Base-by-base conservation (phyloP, 2,797 vertebrate genomes). In the Apogon talboti region DNA sequence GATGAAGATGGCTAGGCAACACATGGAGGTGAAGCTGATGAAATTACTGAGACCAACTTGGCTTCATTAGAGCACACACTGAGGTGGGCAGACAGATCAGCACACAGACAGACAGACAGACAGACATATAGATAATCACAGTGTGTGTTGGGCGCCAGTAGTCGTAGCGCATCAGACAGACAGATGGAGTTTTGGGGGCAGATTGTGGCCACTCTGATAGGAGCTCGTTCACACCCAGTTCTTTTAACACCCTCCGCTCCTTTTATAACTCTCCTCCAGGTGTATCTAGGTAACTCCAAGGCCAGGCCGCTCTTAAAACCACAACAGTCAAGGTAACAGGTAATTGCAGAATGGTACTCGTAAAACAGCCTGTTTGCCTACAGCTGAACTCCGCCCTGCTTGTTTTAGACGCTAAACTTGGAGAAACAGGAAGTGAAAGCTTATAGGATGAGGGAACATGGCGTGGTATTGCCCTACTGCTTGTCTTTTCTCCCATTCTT, bases 241-340 rank as follows among this genome's bases (percentile, higher is more conserved):
- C 49, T 81, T 87, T 87, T 76, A 92, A 89, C 79, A 86, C 75
- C 58, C 76, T 71, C 67, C 61, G 61, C 59, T 86, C 70, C 41
- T 85, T 92, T 94, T 94, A 95, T 94, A 89, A 50, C 91, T 79
- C 75, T 78, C 71, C 81, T 89, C 88, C 89, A 91, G 91, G 91
- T 93, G 94, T 95, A 92, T 93, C 94, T 88, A 94, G 93, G 94
- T 94, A 94, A 95, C 93, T 91, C 88, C 94, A 95, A 95, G 95
- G 94, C 92, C 94, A 82, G 52, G 71, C 58, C 11, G 90, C 91
- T 91, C 88, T 94, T 95, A 94, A 96, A 95, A 91, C 83, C 75
- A 10, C 83, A 74, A 93, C 88, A 92, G 93, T 93, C 93, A 94
- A 95, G 94, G 94, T 94, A 94, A 95, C 92, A 81, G 89, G 84